phyloP scores from a whole-genome alignment of 1,140 invertebrate genomes.

The Globodera ellingtonae region DNA sequence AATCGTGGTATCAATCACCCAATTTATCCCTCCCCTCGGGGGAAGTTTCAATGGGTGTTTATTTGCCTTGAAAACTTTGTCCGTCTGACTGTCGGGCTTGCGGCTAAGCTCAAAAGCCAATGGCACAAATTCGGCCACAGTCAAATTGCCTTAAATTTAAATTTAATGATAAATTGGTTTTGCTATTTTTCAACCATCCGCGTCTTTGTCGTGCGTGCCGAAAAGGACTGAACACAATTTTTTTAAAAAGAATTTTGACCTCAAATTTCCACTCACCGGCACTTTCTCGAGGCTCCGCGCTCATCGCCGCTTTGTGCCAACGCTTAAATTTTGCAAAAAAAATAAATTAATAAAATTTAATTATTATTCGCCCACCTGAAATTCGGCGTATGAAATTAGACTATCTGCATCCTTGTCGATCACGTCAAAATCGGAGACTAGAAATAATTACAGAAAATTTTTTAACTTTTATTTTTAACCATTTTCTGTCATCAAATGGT shows the following conservation, averaged over 20 bases:
- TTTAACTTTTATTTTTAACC: not conserved
- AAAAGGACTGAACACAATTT: conserved; percentile 15
- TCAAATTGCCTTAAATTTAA: conserved; percentile 15
- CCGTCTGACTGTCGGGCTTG: conserved; percentile 25
- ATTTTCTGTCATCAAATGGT: not conserved
- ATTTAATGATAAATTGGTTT: not conserved
- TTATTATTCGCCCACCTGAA: conserved; percentile 1
- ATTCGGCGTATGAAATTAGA: conserved; percentile 18
- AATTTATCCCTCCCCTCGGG: too few relatives aligned
- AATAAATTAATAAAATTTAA: not conserved
- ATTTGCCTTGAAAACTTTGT: conserved; percentile 35
- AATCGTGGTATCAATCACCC: too few relatives aligned
- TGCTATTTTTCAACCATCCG: conserved; percentile 27
- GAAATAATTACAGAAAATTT: not conserved
- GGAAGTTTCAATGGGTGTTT: too few relatives aligned
- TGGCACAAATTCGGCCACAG: conserved; percentile 34
- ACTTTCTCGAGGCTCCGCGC: conserved; percentile 18
- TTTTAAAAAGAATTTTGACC: not conserved
- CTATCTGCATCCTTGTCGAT: conserved; percentile 29
- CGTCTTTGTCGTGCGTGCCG: conserved; percentile 25
- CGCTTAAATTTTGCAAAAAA: not conserved
- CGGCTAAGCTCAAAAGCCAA: conserved; percentile 35
- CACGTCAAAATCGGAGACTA: conserved; percentile 38
- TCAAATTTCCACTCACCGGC: not conserved
- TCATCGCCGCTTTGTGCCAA: conserved; percentile 19